Conservation (phyloP, 2,113 vertebrate genomes). For the Coturnix japonica region DNA sequence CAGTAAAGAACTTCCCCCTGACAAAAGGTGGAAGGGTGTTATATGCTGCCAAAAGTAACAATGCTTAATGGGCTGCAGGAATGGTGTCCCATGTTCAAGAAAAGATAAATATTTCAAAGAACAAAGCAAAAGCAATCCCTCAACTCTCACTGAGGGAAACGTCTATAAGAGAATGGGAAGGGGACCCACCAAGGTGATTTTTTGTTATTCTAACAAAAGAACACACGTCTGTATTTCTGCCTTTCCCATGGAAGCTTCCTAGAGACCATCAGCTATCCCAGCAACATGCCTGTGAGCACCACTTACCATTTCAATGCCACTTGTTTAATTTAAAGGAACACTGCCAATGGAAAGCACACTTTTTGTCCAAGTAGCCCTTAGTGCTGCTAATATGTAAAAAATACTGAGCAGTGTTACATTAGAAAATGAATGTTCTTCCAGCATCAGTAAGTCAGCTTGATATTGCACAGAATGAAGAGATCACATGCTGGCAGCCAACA, state of each 20-base stretch:
- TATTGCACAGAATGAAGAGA: fast-evolving
- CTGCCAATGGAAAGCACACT: background rate
- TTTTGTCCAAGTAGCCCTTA: background rate
- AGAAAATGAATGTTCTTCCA: background rate
- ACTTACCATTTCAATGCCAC: fast-evolving
- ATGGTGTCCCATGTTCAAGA: background rate
- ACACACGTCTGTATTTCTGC: background rate
- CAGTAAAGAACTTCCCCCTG: too few species aligned
- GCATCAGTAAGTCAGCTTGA: too few species aligned
- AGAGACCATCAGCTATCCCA: background rate
- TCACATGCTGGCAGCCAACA: background rate
- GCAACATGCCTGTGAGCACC: background rate
- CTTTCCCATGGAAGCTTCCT: background rate
- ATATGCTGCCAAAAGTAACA: background rate
- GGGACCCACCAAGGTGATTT: background rate
- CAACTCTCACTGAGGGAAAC: background rate
- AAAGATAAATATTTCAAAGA: slow-evolving; percentile 24
- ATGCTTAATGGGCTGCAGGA: background rate
- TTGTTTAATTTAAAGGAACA: background rate
- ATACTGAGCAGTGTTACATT: too few species aligned
- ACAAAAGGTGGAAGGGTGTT: too few species aligned
- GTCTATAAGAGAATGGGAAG: background rate
- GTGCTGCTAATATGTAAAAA: background rate
- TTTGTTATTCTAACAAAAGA: background rate
- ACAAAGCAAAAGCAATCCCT: slow-evolving; percentile 6